A percentile compares a stretch with the other conserved stretches of the same genome.
These are phyloP conservation scores for Manis pentadactyla DNA, from an alignment of 2,797 vertebrate species.

Conservation along the genomic window DNA sequence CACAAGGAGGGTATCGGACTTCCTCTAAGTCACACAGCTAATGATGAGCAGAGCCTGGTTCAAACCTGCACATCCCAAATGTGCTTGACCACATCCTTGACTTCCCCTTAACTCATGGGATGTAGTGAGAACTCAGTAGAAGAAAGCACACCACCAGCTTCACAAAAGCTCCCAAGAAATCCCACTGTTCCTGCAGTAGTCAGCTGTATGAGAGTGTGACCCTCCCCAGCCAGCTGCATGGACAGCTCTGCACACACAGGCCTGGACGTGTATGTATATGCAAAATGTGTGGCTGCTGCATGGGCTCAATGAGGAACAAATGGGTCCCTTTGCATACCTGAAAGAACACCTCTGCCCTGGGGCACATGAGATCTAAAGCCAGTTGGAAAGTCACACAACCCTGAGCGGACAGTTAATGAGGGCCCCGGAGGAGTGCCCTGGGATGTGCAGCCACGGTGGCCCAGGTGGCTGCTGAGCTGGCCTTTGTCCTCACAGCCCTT, in stretches of 20 bases:
- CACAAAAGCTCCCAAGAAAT: fast-evolving
- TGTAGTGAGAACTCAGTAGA: background rate
- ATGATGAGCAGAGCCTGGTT: background rate
- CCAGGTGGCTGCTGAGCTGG: background rate
- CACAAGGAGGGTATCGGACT: background rate
- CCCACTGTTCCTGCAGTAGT: fast-evolving
- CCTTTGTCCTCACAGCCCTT: background rate
- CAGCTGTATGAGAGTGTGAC: background rate
- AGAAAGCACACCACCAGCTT: background rate
- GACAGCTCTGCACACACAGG: background rate
- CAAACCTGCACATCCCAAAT: background rate
- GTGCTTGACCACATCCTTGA: background rate
- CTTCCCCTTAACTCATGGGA: background rate
- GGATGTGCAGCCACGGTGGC: fast-evolving
- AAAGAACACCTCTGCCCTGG: background rate
- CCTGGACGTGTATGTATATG: fast-evolving
- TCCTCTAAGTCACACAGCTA: background rate
- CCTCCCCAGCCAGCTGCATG: fast-evolving
- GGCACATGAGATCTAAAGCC: background rate
- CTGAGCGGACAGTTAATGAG: background rate
- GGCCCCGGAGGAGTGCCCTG: background rate
- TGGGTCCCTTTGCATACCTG: background rate
- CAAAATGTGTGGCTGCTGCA: too few species aligned
- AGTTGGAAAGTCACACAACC: background rate
- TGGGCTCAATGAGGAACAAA: background rate